phyloP scores from a whole-genome alignment of 2,113 vertebrate species.

The Trematocara variabile region DNA sequence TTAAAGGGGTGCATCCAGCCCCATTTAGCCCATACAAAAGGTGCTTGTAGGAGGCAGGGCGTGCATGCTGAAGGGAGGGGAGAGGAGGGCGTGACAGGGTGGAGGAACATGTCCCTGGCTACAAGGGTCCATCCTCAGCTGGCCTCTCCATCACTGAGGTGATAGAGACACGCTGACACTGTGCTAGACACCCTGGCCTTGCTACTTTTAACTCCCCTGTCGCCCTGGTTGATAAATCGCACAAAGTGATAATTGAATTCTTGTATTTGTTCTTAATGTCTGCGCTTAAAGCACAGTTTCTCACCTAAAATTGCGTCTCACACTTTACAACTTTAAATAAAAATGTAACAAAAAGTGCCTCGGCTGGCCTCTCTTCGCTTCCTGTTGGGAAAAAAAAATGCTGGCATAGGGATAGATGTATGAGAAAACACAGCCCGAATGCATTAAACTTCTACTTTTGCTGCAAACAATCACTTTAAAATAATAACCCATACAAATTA shows the following conservation, averaged over 20 bases:
- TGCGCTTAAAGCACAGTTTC: not conserved
- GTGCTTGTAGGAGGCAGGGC: conserved; percentile 90
- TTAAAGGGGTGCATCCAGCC: conserved; percentile 78
- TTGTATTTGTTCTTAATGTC: conserved; percentile 39
- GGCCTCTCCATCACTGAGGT: conserved; percentile 68
- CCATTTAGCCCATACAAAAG: conserved; percentile 82
- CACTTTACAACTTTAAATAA: conserved; percentile 28
- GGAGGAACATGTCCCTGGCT: conserved; percentile 84
- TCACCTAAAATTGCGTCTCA: conserved; percentile 30
- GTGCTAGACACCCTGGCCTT: conserved; percentile 40
- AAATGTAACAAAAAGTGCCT: conserved; percentile 26
- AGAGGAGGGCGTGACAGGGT: conserved; percentile 44
- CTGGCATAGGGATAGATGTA: not conserved
- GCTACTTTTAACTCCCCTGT: conserved; percentile 37
- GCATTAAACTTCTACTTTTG: conserved; percentile 1
- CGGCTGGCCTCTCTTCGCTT: not conserved
- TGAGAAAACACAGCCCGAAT: not conserved
- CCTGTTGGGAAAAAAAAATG: not conserved
- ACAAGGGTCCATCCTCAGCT: conserved; percentile 74
- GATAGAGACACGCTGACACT: conserved; percentile 73
- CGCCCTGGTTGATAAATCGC: conserved; percentile 12
- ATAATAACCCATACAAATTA: too few relatives aligned
- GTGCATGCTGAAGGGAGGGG: conserved; percentile 68
- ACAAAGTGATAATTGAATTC: conserved; percentile 54
- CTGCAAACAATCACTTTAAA: not conserved